phyloP scores from a whole-genome alignment of 2,888 invertebrate genomes.

The Stenotaenia linearis region DNA sequence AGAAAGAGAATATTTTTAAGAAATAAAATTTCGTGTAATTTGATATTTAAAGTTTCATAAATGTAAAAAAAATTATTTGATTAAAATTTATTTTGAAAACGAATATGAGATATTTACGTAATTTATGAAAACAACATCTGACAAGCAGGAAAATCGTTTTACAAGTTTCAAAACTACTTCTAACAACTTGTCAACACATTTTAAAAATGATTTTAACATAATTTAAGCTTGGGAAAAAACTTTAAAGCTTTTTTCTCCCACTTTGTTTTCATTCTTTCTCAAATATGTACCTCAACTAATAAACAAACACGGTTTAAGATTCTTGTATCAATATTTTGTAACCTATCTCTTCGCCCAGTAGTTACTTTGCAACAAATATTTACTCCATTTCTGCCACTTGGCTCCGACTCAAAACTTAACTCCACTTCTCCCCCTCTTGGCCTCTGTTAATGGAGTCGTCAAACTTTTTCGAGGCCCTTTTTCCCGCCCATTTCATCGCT shows the following conservation, averaged over 20 bases:
- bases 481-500: slow-evolving; percentile 15
- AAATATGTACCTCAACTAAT: background rate
- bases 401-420: background rate
- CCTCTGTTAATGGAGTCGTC: slow-evolving; percentile 6
- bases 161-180: too few species aligned
- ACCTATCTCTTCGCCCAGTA: background rate
- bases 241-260: background rate
- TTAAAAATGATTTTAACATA: too few species aligned
- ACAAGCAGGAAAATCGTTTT: too few species aligned
- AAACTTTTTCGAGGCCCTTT: background rate
- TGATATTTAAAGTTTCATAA: background rate
- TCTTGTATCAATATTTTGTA: background rate
- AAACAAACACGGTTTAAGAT: background rate
- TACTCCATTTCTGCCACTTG: background rate
- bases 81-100: background rate
- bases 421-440: slow-evolving; percentile 8
- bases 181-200: background rate
- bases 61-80: background rate
- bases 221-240: too few species aligned
- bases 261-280: background rate
- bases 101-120: background rate
- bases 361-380: slow-evolving; percentile 14
- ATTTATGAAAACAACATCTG: too few species aligned
- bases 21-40: background rate
- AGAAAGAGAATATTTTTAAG: background rate